A percentile compares a stretch with the other conserved stretches of the same genome.
These are phyloP conservation scores for Saccostrea glomerata DNA, from an alignment of 1,140 invertebrate species.

Conservation along the genomic window DNA sequence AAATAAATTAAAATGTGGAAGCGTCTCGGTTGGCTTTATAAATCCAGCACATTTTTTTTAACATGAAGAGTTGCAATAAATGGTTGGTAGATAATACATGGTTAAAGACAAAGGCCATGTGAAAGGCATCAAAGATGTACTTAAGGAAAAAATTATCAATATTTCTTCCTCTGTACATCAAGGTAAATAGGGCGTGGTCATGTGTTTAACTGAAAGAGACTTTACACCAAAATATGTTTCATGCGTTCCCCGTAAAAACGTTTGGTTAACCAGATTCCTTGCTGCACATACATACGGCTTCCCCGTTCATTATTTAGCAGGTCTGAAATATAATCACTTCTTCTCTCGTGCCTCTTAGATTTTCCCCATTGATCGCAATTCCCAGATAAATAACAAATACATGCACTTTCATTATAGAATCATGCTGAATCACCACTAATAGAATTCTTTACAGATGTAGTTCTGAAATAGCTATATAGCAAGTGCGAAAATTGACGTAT, in stretches of 20 bases:
- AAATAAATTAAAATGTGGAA: too few species aligned
- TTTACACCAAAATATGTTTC: not conserved
- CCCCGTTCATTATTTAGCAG: constrained; percentile 29
- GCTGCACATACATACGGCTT: constrained; percentile 1
- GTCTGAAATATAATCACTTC: constrained; percentile 29
- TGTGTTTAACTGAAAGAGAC: not conserved
- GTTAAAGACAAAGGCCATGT: not conserved
- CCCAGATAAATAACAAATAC: constrained; percentile 23
- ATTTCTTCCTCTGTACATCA: not conserved
- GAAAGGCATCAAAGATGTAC: not conserved
- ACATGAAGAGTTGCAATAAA: too few species aligned
- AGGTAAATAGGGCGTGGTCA: not conserved
- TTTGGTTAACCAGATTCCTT: constrained; percentile 14
- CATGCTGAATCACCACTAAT: not conserved
- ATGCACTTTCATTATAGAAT: constrained; percentile 25
- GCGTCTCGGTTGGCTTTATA: too few species aligned
- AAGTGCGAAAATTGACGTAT: not conserved
- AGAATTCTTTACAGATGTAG: not conserved
- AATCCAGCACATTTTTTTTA: too few species aligned
- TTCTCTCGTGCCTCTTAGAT: constrained; percentile 8
- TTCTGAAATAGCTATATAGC: not conserved
- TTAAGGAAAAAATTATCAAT: not conserved
- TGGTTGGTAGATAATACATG: too few species aligned
- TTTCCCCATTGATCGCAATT: constrained; percentile 18
- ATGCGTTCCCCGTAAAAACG: not conserved